These are phyloP conservation scores for Ophion slaviceki DNA, from an alignment of 2,888 invertebrate genomes.

Conservation along the genomic window DNA sequence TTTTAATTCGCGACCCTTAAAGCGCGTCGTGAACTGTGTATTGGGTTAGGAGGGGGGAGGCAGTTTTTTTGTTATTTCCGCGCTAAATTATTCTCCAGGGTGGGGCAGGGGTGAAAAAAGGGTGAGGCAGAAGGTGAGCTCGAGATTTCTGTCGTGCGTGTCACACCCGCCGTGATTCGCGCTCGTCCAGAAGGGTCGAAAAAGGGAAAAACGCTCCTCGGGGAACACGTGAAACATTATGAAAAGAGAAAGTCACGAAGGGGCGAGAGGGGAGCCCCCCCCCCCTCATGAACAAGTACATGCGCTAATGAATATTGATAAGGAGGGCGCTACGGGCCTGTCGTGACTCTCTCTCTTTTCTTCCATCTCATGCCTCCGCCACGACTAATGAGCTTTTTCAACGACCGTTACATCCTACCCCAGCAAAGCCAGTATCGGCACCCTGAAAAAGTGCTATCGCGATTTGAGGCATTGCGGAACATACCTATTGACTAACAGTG, in stretches of 20 bases:
- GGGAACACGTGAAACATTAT: conserved; percentile 63
- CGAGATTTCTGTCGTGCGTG: conserved; percentile 56
- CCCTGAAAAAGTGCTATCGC: conserved; percentile 1
- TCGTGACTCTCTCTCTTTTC: conserved; percentile 67
- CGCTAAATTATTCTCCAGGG: neutral
- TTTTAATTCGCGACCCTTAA: neutral
- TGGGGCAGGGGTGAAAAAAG: neutral
- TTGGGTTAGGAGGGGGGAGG: neutral
- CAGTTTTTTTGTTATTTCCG: neutral
- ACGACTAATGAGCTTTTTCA: conserved; percentile 45
- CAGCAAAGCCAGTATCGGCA: neutral
- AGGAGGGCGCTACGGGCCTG: conserved; percentile 59
- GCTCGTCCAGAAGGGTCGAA: conserved; percentile 57
- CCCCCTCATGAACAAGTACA: neutral
- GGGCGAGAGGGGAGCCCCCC: neutral
- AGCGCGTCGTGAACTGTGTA: neutral
- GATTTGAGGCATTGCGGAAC: neutral
- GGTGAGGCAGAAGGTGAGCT: conserved; percentile 30
- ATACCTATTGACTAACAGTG: neutral
- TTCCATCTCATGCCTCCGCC: conserved; percentile 66
- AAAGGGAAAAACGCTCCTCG: conserved; percentile 65
- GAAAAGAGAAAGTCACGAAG: conserved; percentile 56
- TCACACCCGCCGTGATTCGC: conserved; percentile 64
- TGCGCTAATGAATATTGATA: conserved; percentile 79
- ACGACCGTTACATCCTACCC: conserved; percentile 8